Evolutionary conservation across 2,113 vertebrate genomes (phyloP).

Genomic region (Onychorhynchus coronatus): DNA sequence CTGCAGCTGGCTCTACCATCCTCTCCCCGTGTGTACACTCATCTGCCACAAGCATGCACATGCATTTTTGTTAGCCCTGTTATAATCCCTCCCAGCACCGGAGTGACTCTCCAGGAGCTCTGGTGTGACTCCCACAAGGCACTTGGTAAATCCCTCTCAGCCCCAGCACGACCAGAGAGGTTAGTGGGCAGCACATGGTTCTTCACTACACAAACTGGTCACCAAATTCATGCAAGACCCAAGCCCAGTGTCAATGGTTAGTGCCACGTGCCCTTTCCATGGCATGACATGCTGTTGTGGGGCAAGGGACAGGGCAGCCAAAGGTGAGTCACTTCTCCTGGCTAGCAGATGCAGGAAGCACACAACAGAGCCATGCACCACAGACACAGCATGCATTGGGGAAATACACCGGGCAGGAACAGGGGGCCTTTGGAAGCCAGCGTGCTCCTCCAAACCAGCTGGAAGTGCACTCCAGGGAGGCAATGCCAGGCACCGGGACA

Average conservation of each 20-base stretch:
- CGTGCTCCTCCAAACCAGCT: constrained; percentile 36
- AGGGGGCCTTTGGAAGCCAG: background rate
- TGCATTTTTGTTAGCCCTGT: background rate
- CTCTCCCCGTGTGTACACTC: accelerated
- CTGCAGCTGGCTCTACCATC: background rate
- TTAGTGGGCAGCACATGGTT: background rate
- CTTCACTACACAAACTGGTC: background rate
- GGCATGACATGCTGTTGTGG: background rate
- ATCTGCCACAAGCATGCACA: background rate
- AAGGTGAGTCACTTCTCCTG: background rate
- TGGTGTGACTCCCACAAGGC: background rate
- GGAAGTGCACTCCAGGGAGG: background rate
- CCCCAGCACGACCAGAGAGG: background rate
- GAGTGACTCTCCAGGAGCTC: background rate
- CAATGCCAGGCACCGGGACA: background rate
- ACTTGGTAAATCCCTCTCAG: background rate
- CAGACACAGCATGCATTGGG: background rate
- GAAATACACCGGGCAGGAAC: background rate
- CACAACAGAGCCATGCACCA: constrained; percentile 66
- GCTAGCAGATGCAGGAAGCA: constrained; percentile 27
- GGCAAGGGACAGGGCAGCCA: background rate
- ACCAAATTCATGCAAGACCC: constrained; percentile 59
- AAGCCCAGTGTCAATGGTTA: background rate
- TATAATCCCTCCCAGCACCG: background rate
- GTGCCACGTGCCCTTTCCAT: background rate